A percentile compares a stretch with the other conserved stretches of the same genome.
These are phyloP conservation scores for Chrosomus eos DNA, from an alignment of 2,797 vertebrate genomes.

Conservation along the genomic window DNA sequence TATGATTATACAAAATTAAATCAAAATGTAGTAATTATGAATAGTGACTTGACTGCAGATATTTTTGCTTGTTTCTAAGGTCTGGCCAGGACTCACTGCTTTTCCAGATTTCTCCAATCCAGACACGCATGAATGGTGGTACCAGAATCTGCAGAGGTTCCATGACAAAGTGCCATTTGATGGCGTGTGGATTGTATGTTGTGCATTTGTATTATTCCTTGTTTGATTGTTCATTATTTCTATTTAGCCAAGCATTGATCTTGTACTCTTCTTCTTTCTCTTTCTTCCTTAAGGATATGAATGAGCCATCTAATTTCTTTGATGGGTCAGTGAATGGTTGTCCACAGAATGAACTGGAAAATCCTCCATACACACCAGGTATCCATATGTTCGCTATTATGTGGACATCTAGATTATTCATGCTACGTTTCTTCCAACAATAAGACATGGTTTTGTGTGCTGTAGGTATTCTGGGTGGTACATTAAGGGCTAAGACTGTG, in stretches of 20 bases:
- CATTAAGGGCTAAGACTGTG: slow-evolving; percentile 80
- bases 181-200: slow-evolving; percentile 90
- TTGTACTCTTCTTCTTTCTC: background rate
- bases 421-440: background rate
- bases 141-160: slow-evolving; percentile 83
- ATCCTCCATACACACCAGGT: slow-evolving; percentile 87
- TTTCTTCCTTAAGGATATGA: slow-evolving; percentile 84
- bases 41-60: background rate
- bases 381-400: background rate
- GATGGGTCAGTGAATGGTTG: slow-evolving; percentile 86
- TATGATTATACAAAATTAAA: no score
- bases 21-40: background rate
- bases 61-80: slow-evolving; percentile 67
- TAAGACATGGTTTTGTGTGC: background rate
- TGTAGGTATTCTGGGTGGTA: slow-evolving; percentile 80
- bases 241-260: background rate
- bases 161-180: slow-evolving; percentile 83
- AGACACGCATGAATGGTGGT: slow-evolving; percentile 86
- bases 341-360: slow-evolving; percentile 78
- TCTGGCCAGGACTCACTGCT: slow-evolving; percentile 88
- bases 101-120: slow-evolving; percentile 87
- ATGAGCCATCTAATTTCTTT: slow-evolving; percentile 89
- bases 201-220: slow-evolving; percentile 55
- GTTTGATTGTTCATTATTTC: background rate
- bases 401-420: background rate